These are phyloP conservation scores for Galeruca laticollis DNA, from an alignment of 2,888 invertebrate genomes.

Conservation along the genomic window DNA sequence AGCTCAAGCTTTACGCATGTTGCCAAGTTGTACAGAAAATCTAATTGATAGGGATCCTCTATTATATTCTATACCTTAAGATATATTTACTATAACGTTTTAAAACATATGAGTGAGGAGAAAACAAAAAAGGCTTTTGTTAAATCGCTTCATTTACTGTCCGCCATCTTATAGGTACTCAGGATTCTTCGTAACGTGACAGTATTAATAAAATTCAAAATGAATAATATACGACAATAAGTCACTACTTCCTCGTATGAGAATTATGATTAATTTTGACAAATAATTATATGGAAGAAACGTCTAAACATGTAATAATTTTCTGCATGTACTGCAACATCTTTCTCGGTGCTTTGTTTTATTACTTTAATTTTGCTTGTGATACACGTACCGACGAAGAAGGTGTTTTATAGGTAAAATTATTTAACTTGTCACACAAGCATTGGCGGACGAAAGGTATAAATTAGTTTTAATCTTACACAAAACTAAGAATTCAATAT, in stretches of 20 bases:
- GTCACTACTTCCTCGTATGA: slow-evolving; percentile 6
- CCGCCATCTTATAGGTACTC: neutral
- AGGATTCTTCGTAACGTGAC: neutral
- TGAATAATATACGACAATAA: neutral
- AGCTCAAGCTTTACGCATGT: slow-evolving; percentile 18
- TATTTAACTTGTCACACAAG: neutral
- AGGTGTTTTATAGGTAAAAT: slow-evolving; percentile 10
- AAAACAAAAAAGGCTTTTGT: neutral
- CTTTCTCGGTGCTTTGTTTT: slow-evolving; percentile 11
- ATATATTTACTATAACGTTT: no score
- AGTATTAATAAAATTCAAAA: neutral
- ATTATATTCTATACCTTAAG: neutral
- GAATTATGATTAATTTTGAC: slow-evolving; percentile 23
- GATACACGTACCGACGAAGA: slow-evolving; percentile 1
- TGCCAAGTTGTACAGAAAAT: slow-evolving; percentile 13
- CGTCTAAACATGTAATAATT: slow-evolving; percentile 13
- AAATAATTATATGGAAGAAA: slow-evolving; percentile 20
- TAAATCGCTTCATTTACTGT: neutral
- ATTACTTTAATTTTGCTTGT: slow-evolving; percentile 15
- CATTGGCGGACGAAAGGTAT: neutral
- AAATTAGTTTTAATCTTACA: no score
- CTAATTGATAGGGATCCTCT: neutral
- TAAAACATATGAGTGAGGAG: no score
- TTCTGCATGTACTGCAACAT: slow-evolving; percentile 5
- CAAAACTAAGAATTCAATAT: no score